phyloP scores from a whole-genome alignment of 2,888 invertebrate species.

The Bhutanitis thaidina region DNA sequence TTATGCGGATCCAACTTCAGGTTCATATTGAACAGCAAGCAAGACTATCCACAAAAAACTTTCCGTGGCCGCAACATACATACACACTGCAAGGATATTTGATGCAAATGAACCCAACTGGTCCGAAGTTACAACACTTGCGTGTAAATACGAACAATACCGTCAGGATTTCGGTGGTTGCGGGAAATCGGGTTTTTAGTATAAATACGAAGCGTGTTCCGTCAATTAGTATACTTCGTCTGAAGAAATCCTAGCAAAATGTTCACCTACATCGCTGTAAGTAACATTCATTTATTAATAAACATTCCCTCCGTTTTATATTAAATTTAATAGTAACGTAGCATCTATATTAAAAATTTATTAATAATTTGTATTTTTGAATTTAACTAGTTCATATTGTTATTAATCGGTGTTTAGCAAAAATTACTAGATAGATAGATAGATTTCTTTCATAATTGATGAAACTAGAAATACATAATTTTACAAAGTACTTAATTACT shows the following conservation, averaged over 20 bases:
- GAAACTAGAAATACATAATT: too few species aligned
- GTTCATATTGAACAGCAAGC: background rate
- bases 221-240: constrained; percentile 51
- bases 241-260: constrained; percentile 49
- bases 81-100: constrained; percentile 32
- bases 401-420: too few species aligned
- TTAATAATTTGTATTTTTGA: too few species aligned
- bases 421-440: too few species aligned
- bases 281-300: constrained; percentile 30
- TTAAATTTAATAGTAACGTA: too few species aligned
- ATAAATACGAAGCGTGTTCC: constrained; percentile 26
- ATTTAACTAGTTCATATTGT: too few species aligned
- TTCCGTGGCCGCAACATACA: background rate
- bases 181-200: constrained; percentile 24
- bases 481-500: too few species aligned
- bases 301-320: too few species aligned
- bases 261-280: constrained; percentile 66
- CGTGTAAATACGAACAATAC: background rate
- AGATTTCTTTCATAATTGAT: too few species aligned
- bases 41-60: background rate
- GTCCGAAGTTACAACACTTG: constrained; percentile 10
- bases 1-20: background rate
- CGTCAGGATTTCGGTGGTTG: constrained; percentile 11
- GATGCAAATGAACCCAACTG: constrained; percentile 30
- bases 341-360: too few species aligned